Evolutionary conservation across 2,113 vertebrate genomes (phyloP).

Genomic region (Clarias magur): DNA sequence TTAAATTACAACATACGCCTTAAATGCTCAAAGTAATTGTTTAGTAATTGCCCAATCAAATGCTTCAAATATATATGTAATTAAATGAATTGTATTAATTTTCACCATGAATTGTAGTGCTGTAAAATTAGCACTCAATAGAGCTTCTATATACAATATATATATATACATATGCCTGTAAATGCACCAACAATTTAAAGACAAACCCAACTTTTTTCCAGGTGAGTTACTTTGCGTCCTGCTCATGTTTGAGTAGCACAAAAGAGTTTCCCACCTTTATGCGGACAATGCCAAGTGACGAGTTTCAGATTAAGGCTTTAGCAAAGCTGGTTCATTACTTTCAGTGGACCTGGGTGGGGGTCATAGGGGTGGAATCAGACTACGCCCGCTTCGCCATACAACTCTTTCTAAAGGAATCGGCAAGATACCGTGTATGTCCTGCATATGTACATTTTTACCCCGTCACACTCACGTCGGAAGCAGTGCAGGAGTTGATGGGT

Average conservation of each 20-base stretch:
- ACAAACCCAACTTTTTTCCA: too few species aligned
- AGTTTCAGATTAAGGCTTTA: conserved; percentile 71
- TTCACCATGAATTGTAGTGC: not conserved
- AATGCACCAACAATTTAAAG: too few species aligned
- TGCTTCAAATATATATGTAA: not conserved
- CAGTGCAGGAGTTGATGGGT: conserved; percentile 59
- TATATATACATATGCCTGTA: not conserved
- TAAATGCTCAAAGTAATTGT: not conserved
- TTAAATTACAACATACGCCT: not conserved
- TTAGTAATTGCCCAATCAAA: not conserved
- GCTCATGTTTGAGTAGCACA: conserved; percentile 71
- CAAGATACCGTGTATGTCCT: conserved; percentile 62
- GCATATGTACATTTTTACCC: conserved; percentile 70
- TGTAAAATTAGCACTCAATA: not conserved
- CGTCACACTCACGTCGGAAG: conserved; percentile 51
- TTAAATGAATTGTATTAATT: not conserved
- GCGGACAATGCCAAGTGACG: conserved; percentile 74
- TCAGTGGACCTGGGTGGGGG: conserved; percentile 73
- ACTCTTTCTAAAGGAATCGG: conserved; percentile 69
- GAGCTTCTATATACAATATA: not conserved
- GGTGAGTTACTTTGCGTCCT: conserved; percentile 77
- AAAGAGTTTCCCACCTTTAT: conserved; percentile 72
- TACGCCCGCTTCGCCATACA: conserved; percentile 73
- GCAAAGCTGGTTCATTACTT: conserved; percentile 67
- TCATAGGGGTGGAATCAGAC: conserved; percentile 70